Percentiles rank a stretch among this genome's conserved stretches.
Conservation (phyloP, 2,113 vertebrate genomes). For the Capreolus pygargus region DNA sequence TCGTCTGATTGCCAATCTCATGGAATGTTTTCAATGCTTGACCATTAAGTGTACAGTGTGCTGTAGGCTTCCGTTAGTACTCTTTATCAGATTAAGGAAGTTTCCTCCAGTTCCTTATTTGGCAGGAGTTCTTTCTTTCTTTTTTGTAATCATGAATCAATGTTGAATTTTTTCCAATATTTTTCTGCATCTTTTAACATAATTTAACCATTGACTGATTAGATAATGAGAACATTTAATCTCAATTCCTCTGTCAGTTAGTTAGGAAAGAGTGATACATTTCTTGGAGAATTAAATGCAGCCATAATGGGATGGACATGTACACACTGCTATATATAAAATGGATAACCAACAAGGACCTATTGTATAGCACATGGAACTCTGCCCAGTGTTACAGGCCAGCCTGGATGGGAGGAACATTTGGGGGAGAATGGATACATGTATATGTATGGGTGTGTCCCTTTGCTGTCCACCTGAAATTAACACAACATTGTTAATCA, state of each 20-base stretch:
- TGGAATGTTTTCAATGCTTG: neutral
- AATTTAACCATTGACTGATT: neutral
- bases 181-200: neutral
- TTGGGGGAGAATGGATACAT: neutral
- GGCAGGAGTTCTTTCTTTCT: neutral
- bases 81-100: neutral
- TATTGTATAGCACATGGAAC: neutral
- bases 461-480: neutral
- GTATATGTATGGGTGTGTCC: neutral
- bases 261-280: neutral
- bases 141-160: neutral
- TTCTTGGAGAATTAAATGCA: neutral
- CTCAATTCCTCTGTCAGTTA: neutral
- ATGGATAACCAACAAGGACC: neutral
- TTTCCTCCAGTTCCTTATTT: neutral
- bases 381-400: neutral
- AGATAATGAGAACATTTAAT: neutral
- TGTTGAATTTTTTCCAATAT: neutral
- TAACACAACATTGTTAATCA: neutral
- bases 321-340: neutral
- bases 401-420: neutral
- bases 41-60: accelerated
- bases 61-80: neutral
- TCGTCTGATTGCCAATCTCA: neutral
- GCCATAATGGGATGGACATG: neutral